phyloP scores from a whole-genome alignment of 2,888 invertebrate genomes.

The Andrena praecox region DNA sequence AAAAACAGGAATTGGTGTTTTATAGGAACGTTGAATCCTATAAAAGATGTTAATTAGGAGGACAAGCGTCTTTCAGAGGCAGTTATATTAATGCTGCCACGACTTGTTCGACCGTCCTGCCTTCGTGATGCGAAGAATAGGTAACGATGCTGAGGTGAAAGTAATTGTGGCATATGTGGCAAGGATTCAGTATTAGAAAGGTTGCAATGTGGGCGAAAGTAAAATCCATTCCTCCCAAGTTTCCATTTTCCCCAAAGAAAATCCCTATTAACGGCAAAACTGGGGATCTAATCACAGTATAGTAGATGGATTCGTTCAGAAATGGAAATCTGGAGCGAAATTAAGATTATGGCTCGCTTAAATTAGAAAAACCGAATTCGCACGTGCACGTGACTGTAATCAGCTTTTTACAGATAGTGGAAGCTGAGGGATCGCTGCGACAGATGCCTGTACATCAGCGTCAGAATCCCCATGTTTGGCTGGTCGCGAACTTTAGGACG shows the following conservation, averaged over 20 bases:
- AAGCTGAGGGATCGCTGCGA: neutral
- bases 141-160: neutral
- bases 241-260: too few species aligned
- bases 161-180: neutral
- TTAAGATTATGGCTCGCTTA: neutral
- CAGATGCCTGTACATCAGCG: constrained; percentile 5
- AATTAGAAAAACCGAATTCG: neutral
- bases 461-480: neutral
- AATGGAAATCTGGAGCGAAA: neutral
- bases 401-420: constrained; percentile 25
- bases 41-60: constrained; percentile 1
- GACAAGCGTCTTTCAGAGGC: neutral
- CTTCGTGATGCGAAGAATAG: neutral
- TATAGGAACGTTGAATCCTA: neutral
- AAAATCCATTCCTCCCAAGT: neutral
- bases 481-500: constrained; percentile 16
- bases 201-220: neutral
- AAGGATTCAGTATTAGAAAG: neutral
- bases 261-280: too few species aligned
- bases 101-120: neutral
- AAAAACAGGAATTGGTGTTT: constrained; percentile 26
- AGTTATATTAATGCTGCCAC: neutral
- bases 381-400: neutral
- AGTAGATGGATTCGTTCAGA: neutral
- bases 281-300: too few species aligned